phyloP scores from a whole-genome alignment of 2,888 invertebrate species.

The Polyommatus icarus region DNA sequence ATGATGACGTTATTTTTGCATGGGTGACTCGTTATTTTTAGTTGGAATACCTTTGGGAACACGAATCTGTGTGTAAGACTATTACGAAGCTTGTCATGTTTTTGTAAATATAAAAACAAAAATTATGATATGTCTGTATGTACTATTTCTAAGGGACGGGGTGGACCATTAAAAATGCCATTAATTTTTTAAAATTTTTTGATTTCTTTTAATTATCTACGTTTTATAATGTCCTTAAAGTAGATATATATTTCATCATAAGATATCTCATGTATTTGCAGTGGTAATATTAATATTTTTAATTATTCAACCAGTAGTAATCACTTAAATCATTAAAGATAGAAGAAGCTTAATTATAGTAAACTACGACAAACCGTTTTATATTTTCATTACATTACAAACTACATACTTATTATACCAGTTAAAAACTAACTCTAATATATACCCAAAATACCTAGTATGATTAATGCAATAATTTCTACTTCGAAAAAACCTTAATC shows the following conservation, averaged over 20 bases:
- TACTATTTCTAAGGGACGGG: constrained; percentile 52
- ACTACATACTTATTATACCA: constrained; percentile 80
- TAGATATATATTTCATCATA: constrained; percentile 82
- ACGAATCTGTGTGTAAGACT: constrained; percentile 59
- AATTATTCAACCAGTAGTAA: constrained; percentile 79
- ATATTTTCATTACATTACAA: constrained; percentile 77
- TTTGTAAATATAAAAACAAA: constrained; percentile 69
- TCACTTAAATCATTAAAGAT: constrained; percentile 79
- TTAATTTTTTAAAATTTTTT: constrained; percentile 77
- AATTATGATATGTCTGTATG: constrained; percentile 65
- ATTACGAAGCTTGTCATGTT: constrained; percentile 49
- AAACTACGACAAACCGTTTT: constrained; percentile 79
- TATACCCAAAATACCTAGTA: constrained; percentile 81
- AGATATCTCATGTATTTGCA: constrained; percentile 82
- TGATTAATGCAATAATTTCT: constrained; percentile 79
- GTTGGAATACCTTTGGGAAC: constrained; percentile 17
- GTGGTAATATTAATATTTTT: constrained; percentile 79
- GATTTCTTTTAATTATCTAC: constrained; percentile 82
- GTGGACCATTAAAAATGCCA: constrained; percentile 77
- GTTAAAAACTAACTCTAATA: constrained; percentile 79
- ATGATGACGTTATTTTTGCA: background rate
- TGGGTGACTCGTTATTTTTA: constrained; percentile 3
- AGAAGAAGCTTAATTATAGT: constrained; percentile 81
- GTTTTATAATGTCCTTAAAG: constrained; percentile 82
- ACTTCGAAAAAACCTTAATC: constrained; percentile 74